Conservation (phyloP, 2,113 vertebrate genomes). For the Dromaius novaehollandiae region DNA sequence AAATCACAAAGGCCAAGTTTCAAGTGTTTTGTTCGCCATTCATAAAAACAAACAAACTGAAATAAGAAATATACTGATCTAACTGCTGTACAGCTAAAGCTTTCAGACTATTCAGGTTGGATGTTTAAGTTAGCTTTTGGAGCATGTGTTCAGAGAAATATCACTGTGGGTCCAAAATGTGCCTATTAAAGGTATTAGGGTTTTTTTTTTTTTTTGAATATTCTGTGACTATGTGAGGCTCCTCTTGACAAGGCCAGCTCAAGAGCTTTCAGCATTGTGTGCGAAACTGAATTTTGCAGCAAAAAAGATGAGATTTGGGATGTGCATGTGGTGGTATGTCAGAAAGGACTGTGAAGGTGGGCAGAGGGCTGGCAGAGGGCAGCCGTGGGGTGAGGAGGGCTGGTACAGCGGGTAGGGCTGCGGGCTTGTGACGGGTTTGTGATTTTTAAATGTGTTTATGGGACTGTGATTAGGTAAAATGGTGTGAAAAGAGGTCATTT, state of each 20-base stretch:
- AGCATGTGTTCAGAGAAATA: background rate
- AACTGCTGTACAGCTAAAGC: background rate
- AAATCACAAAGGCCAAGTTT: background rate
- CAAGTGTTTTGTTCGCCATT: background rate
- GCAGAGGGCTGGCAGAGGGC: background rate
- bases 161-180: background rate
- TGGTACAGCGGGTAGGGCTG: background rate
- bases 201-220: background rate
- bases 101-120: background rate
- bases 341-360: background rate
- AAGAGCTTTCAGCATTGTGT: background rate
- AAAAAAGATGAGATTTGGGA: fast-evolving
- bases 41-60: background rate
- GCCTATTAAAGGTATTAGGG: background rate
- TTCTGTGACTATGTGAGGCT: background rate
- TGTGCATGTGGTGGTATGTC: background rate
- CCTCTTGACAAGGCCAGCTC: background rate
- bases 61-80: background rate
- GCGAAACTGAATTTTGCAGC: background rate
- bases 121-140: background rate
- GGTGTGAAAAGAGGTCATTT: background rate
- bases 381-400: background rate
- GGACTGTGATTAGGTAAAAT: background rate
- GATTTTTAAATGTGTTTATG: background rate
- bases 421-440: background rate